phyloP scores from a whole-genome alignment of 2,797 vertebrate genomes.

The Parambassis ranga region DNA sequence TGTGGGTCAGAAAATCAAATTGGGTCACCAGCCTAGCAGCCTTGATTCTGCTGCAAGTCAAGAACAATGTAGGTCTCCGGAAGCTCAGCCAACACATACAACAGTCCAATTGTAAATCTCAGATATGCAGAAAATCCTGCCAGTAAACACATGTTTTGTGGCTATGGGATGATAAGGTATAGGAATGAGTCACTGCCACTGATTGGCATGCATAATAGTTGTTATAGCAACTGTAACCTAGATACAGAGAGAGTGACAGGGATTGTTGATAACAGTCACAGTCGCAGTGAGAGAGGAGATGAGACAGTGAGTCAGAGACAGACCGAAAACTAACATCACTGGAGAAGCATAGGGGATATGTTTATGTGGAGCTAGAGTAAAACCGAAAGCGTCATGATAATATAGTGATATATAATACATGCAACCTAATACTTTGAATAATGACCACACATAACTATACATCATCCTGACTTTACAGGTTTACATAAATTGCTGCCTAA shows the following conservation, averaged over 20 bases:
- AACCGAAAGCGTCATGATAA: conserved; percentile 22
- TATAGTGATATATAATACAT: conserved; percentile 11
- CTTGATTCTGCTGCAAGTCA: conserved; percentile 3
- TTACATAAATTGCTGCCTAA: conserved; percentile 51
- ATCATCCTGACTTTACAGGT: conserved; percentile 55
- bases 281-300: conserved; percentile 16
- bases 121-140: not conserved
- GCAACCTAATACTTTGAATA: conserved; percentile 58
- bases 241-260: conserved; percentile 53
- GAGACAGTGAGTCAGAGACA: conserved; percentile 38
- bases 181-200: conserved; percentile 55
- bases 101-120: not conserved
- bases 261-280: conserved; percentile 52
- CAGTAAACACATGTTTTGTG: not conserved
- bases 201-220: conserved; percentile 62
- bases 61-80: not conserved
- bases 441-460: conserved; percentile 15
- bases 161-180: conserved; percentile 21
- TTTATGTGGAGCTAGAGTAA: conserved; percentile 2
- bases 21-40: conserved; percentile 41
- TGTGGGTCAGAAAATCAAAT: conserved; percentile 49
- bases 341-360: conserved; percentile 4
- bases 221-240: conserved; percentile 65
- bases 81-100: not conserved
- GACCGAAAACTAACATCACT: not conserved